A percentile compares a stretch with the other conserved stretches of the same genome.
These are phyloP conservation scores for Lamellibrachia columna DNA, from an alignment of 2,888 invertebrate species.

Conservation along the genomic window DNA sequence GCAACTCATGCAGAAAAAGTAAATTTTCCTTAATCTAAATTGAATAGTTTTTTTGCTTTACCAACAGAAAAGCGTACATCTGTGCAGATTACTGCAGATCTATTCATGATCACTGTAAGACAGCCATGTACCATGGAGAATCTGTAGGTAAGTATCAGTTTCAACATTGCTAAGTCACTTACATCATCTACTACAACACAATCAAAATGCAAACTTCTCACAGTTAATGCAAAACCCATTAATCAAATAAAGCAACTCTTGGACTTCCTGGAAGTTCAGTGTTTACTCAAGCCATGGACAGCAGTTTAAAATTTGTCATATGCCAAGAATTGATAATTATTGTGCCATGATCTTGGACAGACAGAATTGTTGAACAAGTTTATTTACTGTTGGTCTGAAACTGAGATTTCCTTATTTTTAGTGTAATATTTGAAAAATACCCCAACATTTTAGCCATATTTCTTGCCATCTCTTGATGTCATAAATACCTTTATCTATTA, in stretches of 20 bases:
- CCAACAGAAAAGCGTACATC: slow-evolving; percentile 55
- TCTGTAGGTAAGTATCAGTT: slow-evolving; percentile 49
- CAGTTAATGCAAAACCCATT: neutral
- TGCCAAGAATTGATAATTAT: neutral
- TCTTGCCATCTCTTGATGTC: neutral
- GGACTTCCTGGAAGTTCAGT: neutral
- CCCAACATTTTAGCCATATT: neutral
- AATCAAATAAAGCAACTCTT: neutral
- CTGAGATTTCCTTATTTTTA: too few species aligned
- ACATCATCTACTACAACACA: neutral
- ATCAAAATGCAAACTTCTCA: neutral
- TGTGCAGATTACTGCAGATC: slow-evolving; percentile 63
- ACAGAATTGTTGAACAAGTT: neutral
- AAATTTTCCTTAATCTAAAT: neutral
- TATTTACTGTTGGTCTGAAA: neutral
- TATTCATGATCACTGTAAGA: slow-evolving; percentile 56
- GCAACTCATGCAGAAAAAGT: neutral
- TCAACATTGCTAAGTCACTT: neutral
- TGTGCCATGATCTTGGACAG: neutral
- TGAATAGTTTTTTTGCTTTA: neutral
- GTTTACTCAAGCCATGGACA: neutral
- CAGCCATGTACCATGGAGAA: slow-evolving; percentile 57
- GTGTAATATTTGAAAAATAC: neutral
- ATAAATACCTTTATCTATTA: neutral
- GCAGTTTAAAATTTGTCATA: neutral